Conservation (phyloP, 2,113 vertebrate species). For the Chamaea fasciata region DNA sequence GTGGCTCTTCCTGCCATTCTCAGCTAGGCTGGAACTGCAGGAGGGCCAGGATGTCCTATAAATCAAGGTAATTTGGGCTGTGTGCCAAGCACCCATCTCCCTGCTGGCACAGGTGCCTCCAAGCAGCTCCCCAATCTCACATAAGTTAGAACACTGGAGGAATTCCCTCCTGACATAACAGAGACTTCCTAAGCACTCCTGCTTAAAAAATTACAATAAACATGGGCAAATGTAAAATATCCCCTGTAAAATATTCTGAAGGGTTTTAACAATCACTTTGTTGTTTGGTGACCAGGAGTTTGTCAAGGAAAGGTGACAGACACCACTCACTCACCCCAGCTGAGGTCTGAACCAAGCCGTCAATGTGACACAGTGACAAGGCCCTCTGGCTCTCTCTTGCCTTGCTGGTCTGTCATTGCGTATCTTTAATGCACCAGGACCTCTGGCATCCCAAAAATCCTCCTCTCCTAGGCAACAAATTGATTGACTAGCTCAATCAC, state of each 20-base stretch:
- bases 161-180: not conserved
- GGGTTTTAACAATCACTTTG: not conserved
- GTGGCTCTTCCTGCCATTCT: not conserved
- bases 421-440: not conserved
- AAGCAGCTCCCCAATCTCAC: accelerated
- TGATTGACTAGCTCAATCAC: not conserved
- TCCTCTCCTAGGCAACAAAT: slow-evolving; percentile 19
- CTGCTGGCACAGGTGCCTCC: not conserved
- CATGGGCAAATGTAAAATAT: not conserved
- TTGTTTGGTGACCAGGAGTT: not conserved
- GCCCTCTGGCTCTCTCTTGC: not conserved
- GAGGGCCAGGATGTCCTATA: not conserved
- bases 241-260: not conserved
- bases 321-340: not conserved
- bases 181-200: not conserved
- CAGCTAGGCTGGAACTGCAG: not conserved
- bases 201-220: not conserved
- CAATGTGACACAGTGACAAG: not conserved
- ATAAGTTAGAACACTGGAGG: not conserved
- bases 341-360: not conserved
- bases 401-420: not conserved
- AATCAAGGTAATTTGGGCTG: not conserved
- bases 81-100: accelerated
- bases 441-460: not conserved
- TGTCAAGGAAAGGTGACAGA: not conserved